phyloP scores from a whole-genome alignment of 1,140 invertebrate species.

The Zaprionus taronus region DNA sequence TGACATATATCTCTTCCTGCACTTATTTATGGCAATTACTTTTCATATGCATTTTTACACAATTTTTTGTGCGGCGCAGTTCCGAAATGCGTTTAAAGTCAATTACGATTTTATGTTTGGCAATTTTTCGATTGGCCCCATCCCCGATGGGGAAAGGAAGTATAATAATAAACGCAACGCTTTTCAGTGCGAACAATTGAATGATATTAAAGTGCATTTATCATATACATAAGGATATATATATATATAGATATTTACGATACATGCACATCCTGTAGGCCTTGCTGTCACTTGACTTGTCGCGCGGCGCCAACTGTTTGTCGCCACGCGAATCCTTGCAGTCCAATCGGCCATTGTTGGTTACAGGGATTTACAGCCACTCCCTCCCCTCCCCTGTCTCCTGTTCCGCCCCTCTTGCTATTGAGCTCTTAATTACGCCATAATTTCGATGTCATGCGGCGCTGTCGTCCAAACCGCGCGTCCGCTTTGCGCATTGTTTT shows the following conservation, averaged over 20 bases:
- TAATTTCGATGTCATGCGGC: constrained; percentile 62
- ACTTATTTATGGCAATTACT: constrained; percentile 64
- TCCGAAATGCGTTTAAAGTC: constrained; percentile 24
- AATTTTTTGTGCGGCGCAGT: constrained; percentile 2
- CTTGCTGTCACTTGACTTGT: constrained; percentile 61
- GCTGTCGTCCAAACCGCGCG: constrained; percentile 30
- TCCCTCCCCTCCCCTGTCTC: constrained; percentile 20
- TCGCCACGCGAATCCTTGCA: constrained; percentile 18
- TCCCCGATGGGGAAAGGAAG: background rate
- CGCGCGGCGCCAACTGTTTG: constrained; percentile 65
- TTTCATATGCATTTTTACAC: constrained; percentile 63
- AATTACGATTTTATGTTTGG: constrained; percentile 17
- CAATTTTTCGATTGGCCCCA: background rate
- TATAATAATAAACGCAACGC: constrained; percentile 59
- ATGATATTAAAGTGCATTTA: constrained; percentile 47
- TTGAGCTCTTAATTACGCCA: constrained; percentile 74
- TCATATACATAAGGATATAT: constrained; percentile 3
- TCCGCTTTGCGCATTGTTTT: constrained; percentile 71
- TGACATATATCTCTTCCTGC: constrained; percentile 48
- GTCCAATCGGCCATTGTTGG: constrained; percentile 43
- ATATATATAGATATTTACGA: background rate
- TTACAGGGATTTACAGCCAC: constrained; percentile 71
- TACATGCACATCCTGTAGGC: constrained; percentile 17
- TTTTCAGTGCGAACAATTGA: constrained; percentile 57
- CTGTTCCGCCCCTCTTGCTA: background rate